A percentile compares a stretch with the other conserved stretches of the same genome.
These are phyloP conservation scores for Epizoanthus fatuus DNA, from an alignment of 92 coral and sea anemone genomes.

Conservation along the genomic window DNA sequence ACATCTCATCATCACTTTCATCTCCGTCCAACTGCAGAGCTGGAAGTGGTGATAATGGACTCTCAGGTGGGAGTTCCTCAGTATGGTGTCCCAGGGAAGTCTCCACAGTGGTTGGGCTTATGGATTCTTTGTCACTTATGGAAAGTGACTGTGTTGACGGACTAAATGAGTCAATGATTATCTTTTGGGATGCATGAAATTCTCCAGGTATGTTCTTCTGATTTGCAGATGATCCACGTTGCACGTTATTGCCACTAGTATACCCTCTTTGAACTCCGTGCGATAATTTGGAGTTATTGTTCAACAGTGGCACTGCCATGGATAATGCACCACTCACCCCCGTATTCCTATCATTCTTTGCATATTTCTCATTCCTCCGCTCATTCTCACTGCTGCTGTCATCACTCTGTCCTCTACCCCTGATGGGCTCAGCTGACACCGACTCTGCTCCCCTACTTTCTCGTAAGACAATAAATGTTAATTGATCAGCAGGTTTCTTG, in stretches of 20 bases:
- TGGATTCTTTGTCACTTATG: no score
- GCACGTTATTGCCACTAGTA: background rate
- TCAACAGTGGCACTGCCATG: background rate
- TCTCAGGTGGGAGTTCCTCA: no score
- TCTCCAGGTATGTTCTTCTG: no score
- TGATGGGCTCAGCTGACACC: background rate
- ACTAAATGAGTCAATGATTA: no score
- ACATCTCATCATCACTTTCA: background rate
- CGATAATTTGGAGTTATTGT: background rate
- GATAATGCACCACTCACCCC: background rate
- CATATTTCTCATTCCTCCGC: constrained; percentile 16
- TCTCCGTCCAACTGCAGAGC: background rate
- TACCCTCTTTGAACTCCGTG: background rate
- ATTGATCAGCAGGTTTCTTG: constrained; percentile 87
- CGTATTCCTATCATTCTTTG: background rate
- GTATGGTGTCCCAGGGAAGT: no score
- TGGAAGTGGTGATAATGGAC: background rate
- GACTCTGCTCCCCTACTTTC: constrained; percentile 46
- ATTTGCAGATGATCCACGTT: background rate
- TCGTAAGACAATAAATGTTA: constrained; percentile 78
- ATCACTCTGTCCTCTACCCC: constrained; percentile 5
- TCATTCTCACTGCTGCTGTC: constrained; percentile 43
- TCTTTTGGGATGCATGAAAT: no score
- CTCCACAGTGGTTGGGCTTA: no score
- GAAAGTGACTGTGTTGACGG: no score